A percentile compares a stretch with the other conserved stretches of the same genome.
phyloP scores from a whole-genome alignment of 2,888 invertebrate species.

The Cepaea hortensis region DNA sequence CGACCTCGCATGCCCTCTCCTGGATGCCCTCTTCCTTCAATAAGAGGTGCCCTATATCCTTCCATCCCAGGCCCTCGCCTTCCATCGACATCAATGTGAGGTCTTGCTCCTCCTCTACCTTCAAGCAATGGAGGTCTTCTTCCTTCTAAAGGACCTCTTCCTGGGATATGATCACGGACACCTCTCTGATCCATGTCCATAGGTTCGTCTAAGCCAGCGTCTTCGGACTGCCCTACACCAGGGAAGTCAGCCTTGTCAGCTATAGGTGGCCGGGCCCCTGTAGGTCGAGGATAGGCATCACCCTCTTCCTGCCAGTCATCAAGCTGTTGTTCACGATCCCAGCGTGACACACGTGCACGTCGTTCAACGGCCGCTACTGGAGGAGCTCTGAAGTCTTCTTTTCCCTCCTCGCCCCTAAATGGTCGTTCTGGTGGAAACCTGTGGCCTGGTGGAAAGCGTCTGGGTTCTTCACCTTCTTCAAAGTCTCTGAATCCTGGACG shows the following conservation, averaged over 20 bases:
- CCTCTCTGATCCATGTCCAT: constrained; percentile 47
- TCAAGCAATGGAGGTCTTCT: constrained; percentile 23
- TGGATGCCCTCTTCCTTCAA: constrained; percentile 34
- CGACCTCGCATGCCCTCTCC: constrained; percentile 40
- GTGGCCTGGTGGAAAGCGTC: constrained; percentile 24
- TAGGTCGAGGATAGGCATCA: constrained; percentile 10
- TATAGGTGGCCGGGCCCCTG: constrained; percentile 26
- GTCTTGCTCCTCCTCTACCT: constrained; percentile 11
- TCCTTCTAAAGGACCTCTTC: neutral
- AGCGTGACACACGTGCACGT: constrained; percentile 2
- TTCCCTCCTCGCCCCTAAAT: constrained; percentile 19
- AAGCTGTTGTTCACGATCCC: constrained; percentile 33
- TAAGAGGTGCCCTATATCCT: constrained; percentile 31
- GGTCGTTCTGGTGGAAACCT: constrained; percentile 37
- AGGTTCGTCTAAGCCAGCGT: constrained; percentile 8
- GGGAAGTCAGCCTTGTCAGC: constrained; percentile 19
- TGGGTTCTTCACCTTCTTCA: constrained; percentile 21
- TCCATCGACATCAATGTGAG: constrained; percentile 14
- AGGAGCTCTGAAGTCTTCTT: constrained; percentile 23
- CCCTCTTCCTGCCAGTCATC: constrained; percentile 23
- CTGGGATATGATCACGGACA: neutral
- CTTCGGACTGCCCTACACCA: neutral
- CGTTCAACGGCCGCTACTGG: neutral
- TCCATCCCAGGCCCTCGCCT: constrained; percentile 31
- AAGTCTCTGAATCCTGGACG: constrained; percentile 13